Percentiles rank a stretch among this genome's conserved stretches.
Conservation (phyloP, 2,888 invertebrate genomes). For the Glyphotaelius pellucidus region DNA sequence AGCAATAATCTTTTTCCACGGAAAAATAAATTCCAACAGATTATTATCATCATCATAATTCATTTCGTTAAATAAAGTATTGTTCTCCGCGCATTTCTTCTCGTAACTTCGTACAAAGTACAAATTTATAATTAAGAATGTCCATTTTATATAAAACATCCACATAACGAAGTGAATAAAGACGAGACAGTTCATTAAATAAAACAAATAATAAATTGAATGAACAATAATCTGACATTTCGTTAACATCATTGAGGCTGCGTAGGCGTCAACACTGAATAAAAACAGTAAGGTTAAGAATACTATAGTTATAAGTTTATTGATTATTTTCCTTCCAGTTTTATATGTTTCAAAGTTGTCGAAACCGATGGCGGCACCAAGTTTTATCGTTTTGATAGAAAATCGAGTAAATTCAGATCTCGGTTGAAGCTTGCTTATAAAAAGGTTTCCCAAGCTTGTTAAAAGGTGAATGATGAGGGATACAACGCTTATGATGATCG, state of each 20-base stretch:
- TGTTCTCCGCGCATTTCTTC: background rate
- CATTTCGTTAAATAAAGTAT: background rate
- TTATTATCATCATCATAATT: background rate
- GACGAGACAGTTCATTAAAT: background rate
- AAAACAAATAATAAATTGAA: background rate
- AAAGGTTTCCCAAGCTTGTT: background rate
- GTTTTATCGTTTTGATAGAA: background rate
- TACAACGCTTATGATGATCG: background rate
- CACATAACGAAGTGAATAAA: constrained; percentile 6
- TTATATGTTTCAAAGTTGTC: background rate
- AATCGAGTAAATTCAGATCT: background rate
- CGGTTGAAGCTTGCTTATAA: background rate
- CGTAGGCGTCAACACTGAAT: background rate
- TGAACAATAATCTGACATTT: background rate
- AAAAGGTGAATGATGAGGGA: background rate
- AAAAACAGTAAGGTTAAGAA: background rate
- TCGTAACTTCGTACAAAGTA: background rate
- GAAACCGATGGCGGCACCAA: background rate
- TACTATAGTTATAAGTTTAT: background rate
- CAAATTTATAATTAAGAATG: background rate
- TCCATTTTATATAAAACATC: constrained; percentile 10
- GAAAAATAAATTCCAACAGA: background rate
- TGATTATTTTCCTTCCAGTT: background rate
- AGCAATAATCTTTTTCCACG: background rate
- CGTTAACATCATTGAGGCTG: background rate